These are phyloP conservation scores for Antennarius striatus DNA, from an alignment of 2,113 vertebrate genomes.

Conservation along the genomic window DNA sequence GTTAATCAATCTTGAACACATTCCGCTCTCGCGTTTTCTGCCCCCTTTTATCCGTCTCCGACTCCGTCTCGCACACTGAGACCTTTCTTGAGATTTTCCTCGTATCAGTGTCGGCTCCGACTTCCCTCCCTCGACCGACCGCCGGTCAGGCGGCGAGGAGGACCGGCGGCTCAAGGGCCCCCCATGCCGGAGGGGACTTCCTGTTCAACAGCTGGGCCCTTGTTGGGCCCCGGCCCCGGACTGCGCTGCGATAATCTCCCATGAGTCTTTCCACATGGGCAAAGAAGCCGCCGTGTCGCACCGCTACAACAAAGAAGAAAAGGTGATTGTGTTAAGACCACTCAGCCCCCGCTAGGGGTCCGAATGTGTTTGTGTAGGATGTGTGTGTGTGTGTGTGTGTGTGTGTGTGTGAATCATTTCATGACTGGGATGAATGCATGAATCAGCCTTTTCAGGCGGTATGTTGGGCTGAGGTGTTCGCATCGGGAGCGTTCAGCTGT, in stretches of 20 bases:
- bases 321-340: constrained; percentile 75
- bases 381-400: constrained; percentile 24
- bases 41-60: constrained; percentile 1
- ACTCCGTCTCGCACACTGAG: constrained; percentile 58
- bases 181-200: constrained; percentile 74
- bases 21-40: constrained; percentile 23
- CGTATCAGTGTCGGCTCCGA: constrained; percentile 60
- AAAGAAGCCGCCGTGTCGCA: constrained; percentile 70
- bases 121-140: constrained; percentile 58
- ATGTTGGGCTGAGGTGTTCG: constrained; percentile 69
- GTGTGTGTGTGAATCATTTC: constrained; percentile 54
- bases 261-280: constrained; percentile 76
- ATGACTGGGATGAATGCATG: constrained; percentile 68
- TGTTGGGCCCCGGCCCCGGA: constrained; percentile 53
- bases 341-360: constrained; percentile 56
- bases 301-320: constrained; percentile 76
- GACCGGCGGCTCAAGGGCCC: constrained; percentile 51
- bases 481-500: constrained; percentile 76
- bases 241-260: constrained; percentile 71
- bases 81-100: constrained; percentile 74
- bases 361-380: constrained; percentile 64
- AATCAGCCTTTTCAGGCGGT: constrained; percentile 75
- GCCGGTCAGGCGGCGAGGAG: constrained; percentile 32
- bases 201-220: constrained; percentile 78
- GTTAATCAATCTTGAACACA: constrained; percentile 33